Evolutionary conservation across 2,113 vertebrate genomes (phyloP).

Genomic region (Smithornis capensis): DNA sequence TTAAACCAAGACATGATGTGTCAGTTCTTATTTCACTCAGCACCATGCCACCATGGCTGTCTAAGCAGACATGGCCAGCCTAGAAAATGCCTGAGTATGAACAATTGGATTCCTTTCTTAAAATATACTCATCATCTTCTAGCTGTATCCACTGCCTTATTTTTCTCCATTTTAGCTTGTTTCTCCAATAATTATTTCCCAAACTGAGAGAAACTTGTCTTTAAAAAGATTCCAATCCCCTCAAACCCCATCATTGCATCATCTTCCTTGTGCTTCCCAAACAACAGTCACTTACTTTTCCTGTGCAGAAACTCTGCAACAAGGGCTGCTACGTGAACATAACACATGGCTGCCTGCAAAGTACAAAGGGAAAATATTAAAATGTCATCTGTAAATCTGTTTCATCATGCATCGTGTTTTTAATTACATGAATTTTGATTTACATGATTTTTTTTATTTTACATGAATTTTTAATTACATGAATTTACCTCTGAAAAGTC

Average conservation of each 20-base stretch:
- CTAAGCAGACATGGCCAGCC: not conserved
- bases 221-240: not conserved
- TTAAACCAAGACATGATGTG: not conserved
- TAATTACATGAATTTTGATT: not conserved
- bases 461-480: not conserved
- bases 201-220: not conserved
- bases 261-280: not conserved
- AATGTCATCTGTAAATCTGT: not conserved
- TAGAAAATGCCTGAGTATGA: not conserved
- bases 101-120: not conserved
- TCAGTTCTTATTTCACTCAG: not conserved
- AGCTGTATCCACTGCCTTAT: not conserved
- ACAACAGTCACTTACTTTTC: constrained; percentile 85
- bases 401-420: not conserved
- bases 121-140: not conserved
- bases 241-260: not conserved
- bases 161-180: not conserved
- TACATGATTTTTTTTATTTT: too few species aligned
- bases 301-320: constrained; percentile 94
- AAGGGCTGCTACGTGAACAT: constrained; percentile 90
- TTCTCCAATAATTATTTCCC: not conserved
- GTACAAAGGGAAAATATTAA: constrained; percentile 21
- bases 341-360: constrained; percentile 94
- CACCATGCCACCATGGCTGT: not conserved
- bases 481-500: constrained; percentile 91